A percentile compares a stretch with the other conserved stretches of the same genome.
phyloP scores from a whole-genome alignment of 1,140 invertebrate species.

The Monochamus saltuarius region DNA sequence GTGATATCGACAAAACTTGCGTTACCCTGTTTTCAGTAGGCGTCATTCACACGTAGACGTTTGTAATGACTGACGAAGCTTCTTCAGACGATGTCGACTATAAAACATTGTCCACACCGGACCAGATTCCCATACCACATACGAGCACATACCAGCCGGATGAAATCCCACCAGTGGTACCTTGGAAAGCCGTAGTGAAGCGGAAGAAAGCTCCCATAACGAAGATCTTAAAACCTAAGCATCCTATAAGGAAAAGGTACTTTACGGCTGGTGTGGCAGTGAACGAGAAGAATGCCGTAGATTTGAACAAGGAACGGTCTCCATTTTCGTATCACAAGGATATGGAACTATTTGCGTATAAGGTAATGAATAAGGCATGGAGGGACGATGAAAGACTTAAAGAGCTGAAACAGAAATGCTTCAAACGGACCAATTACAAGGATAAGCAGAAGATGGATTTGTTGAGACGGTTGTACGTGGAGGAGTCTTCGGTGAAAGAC shows the following conservation, averaged over 20 bases:
- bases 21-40: no score
- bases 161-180: no score
- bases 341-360: conserved; percentile 42
- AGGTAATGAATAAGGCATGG: conserved; percentile 44
- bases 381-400: conserved; percentile 35
- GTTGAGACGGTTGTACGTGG: conserved; percentile 45
- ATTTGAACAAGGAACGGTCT: conserved; percentile 40
- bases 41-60: no score
- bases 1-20: no score
- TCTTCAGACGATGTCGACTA: no score
- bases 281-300: conserved; percentile 32
- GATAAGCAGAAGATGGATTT: conserved; percentile 39
- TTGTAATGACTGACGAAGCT: no score
- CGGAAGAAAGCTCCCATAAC: no score
- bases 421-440: conserved; percentile 34
- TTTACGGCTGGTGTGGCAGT: conserved; percentile 40
- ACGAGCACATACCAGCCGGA: no score
- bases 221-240: conserved; percentile 19
- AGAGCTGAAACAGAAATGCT: conserved; percentile 41
- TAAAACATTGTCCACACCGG: no score
- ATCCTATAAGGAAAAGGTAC: conserved; percentile 37
- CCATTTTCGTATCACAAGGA: conserved; percentile 46
- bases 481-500: conserved; percentile 37
- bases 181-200: no score
- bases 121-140: no score